Evolutionary conservation across 2,113 vertebrate genomes (phyloP), one percentile per base, ranked within the genome.

Genomic region (Parus major): DNA sequence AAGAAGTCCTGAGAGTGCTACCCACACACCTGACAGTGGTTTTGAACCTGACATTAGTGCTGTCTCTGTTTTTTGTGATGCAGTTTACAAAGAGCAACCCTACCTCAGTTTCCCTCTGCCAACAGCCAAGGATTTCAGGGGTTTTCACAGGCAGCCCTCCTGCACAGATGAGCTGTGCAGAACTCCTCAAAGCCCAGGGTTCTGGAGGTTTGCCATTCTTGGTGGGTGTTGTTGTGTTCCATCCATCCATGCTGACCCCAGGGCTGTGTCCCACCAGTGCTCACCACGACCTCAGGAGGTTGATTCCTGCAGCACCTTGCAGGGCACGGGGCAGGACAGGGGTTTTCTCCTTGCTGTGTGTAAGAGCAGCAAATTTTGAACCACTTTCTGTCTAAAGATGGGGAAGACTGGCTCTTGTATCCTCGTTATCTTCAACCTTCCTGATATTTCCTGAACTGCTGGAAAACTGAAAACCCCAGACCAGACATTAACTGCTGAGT

Each of bases 381-480:
- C 6, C 44, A 25, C 24, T 56, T 87, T 36, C 12, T 69, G 25
- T 5, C 25, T 53, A 31, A 84, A 84, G 41, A 27, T 27, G 27
- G 60, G 55, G 64, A 39, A 52, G 42, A 4, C 6, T 49, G 49
- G 13, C 31, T 91, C 65, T 91, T 89, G 44, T 53, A 75, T 71
- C 65, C 69, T 93, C 57, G 5, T 89, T 92, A 84, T 59, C 70
- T 87, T 69, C 57, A 92, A 82, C 61, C 23, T 95, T 72, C 28
- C 19, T 47, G 33, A 10, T 0, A 87, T 95, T 93, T 93, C 89
- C 89, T 84, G 78, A 35, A 10, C 5, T 49, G 46, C 46, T 82
- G 78, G 78, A 87, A 95, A 92, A 53, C 29, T 42, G 89, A 33
- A 92, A 89, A 79, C 4, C 41, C 61, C 77, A 92, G 93, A 56